Base-by-base conservation (phyloP, 2,797 vertebrate species). In the Pyrocephalus nanus region DNA sequence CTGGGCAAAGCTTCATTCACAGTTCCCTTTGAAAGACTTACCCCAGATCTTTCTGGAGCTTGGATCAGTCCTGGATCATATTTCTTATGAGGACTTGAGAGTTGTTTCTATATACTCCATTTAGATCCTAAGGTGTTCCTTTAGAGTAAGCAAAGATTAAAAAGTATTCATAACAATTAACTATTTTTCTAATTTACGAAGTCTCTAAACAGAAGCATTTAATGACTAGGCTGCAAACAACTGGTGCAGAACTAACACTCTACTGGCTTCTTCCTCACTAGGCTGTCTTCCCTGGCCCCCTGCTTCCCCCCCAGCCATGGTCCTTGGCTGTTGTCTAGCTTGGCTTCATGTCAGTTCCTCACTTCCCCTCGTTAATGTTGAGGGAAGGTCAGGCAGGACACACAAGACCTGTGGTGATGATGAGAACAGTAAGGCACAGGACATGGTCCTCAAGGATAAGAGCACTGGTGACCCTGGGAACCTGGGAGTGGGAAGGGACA, bases 41-140 rank as follows among this genome's bases (percentile, higher is more conserved):
- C 54, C 54, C 10, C 23, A 78, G 66, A 45, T 29, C 73, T 90
- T 36, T 42, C 51, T 57, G 83, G 62, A 94, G 36, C 40, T 73
- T 60, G 74, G 26, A 60, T 86, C 38, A 12, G 23, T 65, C 45
- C 42, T 19, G 15, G 42, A 43, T 78, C 15, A 3, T 69, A n/a
- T 74, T 95, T 88, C 38, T 75, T 70, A 25, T 36, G 43, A 84
- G 45, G 26, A 65, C 36, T 38, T 83, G 53, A 57, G 54, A 75
- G 70, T 45, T 77, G 18, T 55, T 91, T 86, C 58, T 87, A 3
- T 61, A n/a, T 54, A 27, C 25, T 76, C 38, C 22, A 51, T 57
- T 84, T 94, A 74, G 48, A 75, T 78, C 51, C 75, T 55, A 76
- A 34, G 26, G 26, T 91, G 27, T 91, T 75, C 32, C 62, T 93